phyloP scores from a whole-genome alignment of 2,888 invertebrate species.

The Tipula confusa region DNA sequence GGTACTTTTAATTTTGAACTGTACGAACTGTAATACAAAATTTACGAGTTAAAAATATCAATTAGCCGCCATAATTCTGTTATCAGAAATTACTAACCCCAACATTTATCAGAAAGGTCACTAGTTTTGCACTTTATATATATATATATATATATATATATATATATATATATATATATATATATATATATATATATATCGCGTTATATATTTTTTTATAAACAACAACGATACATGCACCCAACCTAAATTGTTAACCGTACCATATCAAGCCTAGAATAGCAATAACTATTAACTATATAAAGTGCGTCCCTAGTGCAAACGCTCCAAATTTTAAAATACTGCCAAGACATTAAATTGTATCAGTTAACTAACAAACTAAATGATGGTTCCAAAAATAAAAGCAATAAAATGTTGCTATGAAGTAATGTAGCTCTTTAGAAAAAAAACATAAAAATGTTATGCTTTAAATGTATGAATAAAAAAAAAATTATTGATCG shows the following conservation, averaged over 20 bases:
- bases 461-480: slow-evolving; percentile 5
- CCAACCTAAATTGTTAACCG: background rate
- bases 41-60: background rate
- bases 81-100: background rate
- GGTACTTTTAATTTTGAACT: background rate
- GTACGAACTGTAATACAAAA: background rate
- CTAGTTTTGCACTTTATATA: slow-evolving; percentile 9
- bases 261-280: slow-evolving; percentile 9
- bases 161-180: background rate
- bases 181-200: background rate
- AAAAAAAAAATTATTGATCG: background rate
- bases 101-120: background rate
- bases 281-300: background rate
- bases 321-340: background rate
- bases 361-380: background rate
- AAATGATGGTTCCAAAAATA: background rate
- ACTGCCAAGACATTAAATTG: slow-evolving; percentile 9
- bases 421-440: background rate
- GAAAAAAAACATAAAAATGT: background rate
- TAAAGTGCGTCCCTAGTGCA: background rate
- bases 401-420: background rate
- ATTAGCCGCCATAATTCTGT: background rate
- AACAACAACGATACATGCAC: slow-evolving; percentile 1
- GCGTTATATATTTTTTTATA: background rate
- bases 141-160: no score